Evolutionary conservation across 2,797 vertebrate genomes (phyloP).

Genomic region (Myotis myotis): DNA sequence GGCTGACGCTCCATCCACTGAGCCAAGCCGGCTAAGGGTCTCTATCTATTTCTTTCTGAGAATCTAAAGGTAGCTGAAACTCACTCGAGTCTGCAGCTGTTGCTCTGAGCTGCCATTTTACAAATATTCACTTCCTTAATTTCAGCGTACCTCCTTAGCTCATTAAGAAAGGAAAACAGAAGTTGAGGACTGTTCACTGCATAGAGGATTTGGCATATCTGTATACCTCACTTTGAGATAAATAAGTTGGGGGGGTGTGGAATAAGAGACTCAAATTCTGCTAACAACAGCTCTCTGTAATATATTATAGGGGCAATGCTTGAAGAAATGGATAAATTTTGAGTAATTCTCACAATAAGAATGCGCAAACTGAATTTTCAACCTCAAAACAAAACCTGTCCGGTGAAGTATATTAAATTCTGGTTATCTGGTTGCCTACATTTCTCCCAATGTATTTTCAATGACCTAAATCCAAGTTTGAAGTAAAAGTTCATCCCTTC

Average conservation of each 20-base stretch:
- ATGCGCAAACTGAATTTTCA: background rate
- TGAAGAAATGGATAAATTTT: background rate
- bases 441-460: background rate
- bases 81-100: background rate
- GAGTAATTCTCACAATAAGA: background rate
- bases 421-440: background rate
- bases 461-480: constrained; percentile 1
- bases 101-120: background rate
- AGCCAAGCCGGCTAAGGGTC: too few species aligned
- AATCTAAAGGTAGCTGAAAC: background rate
- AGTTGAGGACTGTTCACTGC: too few species aligned
- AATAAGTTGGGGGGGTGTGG: background rate
- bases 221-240: background rate
- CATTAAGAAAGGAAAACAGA: background rate
- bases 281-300: background rate
- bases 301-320: background rate
- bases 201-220: background rate
- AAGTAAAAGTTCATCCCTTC: background rate
- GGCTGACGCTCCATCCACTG: too few species aligned
- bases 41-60: background rate
- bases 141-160: background rate
- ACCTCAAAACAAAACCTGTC: background rate
- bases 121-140: background rate
- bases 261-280: background rate
- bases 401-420: background rate